A percentile compares a stretch with the other conserved stretches of the same genome.
phyloP scores from a whole-genome alignment of 2,113 vertebrate species.

The Hypomesus transpacificus region DNA sequence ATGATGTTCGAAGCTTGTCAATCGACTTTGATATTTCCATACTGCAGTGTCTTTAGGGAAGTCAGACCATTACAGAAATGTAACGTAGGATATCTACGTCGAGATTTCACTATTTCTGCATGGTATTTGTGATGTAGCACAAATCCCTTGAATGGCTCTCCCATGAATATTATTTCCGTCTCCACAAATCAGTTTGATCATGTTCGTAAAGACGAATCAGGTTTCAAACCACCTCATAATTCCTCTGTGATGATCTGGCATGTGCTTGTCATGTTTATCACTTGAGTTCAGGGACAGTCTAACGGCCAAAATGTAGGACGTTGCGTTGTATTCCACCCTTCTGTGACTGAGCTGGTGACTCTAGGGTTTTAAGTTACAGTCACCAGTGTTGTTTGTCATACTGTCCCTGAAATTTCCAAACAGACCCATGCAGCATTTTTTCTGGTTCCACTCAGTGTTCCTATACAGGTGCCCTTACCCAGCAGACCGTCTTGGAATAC shows the following conservation, averaged over 20 bases:
- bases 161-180: no score
- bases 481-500: slow-evolving; percentile 32
- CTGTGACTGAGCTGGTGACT: not conserved
- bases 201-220: no score
- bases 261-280: no score
- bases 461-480: slow-evolving; percentile 32
- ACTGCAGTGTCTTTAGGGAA: no score
- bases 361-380: no score
- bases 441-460: slow-evolving; percentile 28
- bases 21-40: not conserved
- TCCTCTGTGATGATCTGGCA: no score
- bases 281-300: no score
- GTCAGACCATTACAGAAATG: not conserved
- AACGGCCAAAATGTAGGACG: no score
- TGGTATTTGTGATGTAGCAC: no score
- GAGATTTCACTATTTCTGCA: not conserved
- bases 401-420: slow-evolving; percentile 13
- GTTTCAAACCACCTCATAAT: no score
- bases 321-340: not conserved
- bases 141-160: no score
- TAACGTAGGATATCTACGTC: not conserved
- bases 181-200: no score
- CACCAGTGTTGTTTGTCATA: slow-evolving; percentile 3
- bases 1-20: not conserved
- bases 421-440: not conserved